Base-by-base conservation (phyloP, 2,888 invertebrate species). In the Plebejus argus region DNA sequence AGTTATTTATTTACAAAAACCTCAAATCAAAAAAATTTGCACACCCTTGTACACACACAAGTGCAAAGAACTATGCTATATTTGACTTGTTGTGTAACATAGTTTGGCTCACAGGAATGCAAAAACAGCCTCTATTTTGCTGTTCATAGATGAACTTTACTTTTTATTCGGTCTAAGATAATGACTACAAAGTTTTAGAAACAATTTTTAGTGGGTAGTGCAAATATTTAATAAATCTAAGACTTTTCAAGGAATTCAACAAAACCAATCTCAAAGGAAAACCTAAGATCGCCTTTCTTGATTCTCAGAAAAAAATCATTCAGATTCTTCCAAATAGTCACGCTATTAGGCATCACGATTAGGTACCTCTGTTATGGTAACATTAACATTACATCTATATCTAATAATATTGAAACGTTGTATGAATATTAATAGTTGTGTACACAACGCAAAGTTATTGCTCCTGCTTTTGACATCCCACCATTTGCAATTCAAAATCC, bases 371-470 rank as follows among this genome's bases (percentile, higher is more conserved):
- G 77, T 78, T 77, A 77, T 58, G 23, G 58, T 77, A 53, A 81
- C 79, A 79, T 81, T 78, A 78, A 78, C 70, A 76, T 74, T 70
- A 71, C 76, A 70, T 79, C 80, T 80, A 80, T 79, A 78, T 77
- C 78, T 56, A 79, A 78, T 76, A 79, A 66, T 28, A 66, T 66
- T 66, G 66, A 66, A 28, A 28, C 66, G 66, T 28, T 79, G 82
- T 81, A 82, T 82, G 82, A 80, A 82, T 82, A 82, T 82, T 82
- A 81, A 82, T 81, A 78, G 78, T 79, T 78, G 78, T 80, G 81
- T 82, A 82, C 81, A 81, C 58, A 81, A 81, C 81, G 80, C 78
- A 79, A 80, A 82, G 82, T 82, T 81, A 82, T 82, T 81, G 80
- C 82, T 80, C 80, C 79, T 78, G 82, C 81, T 81, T 82, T 81